Conservation (phyloP, 1,140 invertebrate genomes). For the Lasaia peninsularis region DNA sequence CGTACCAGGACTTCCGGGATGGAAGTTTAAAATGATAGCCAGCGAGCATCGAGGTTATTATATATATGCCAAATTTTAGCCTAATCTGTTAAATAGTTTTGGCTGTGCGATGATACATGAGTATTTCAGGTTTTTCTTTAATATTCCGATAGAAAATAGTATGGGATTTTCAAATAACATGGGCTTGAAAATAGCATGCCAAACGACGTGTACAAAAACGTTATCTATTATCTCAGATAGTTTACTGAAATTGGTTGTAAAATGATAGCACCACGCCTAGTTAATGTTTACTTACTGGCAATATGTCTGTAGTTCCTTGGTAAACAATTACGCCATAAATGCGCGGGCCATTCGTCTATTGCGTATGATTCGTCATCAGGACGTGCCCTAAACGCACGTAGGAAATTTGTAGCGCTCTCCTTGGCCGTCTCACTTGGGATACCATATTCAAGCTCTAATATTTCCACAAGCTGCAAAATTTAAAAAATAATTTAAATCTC, state of each 20-base stretch:
- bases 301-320: constrained; percentile 84
- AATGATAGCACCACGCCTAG: not conserved
- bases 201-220: too few relatives aligned
- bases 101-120: too few relatives aligned
- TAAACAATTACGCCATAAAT: constrained; percentile 86
- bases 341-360: constrained; percentile 85
- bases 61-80: too few relatives aligned
- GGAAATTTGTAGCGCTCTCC: constrained; percentile 81
- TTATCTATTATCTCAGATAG: not conserved
- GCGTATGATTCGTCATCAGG: constrained; percentile 84
- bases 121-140: too few relatives aligned
- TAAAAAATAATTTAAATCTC: not conserved
- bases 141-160: too few relatives aligned
- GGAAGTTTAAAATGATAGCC: too few relatives aligned
- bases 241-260: not conserved
- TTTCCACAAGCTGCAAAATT: constrained; percentile 81
- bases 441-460: constrained; percentile 82
- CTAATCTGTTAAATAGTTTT: too few relatives aligned
- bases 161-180: too few relatives aligned
- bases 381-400: constrained; percentile 86
- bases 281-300: constrained; percentile 77
- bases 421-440: constrained; percentile 80
- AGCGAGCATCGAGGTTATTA: too few relatives aligned
- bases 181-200: too few relatives aligned
- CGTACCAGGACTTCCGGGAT: too few relatives aligned